Evolutionary conservation across 2,797 vertebrate genomes (phyloP), one percentile per base, ranked within the genome.

Genomic region (Takifugu ocellatus): DNA sequence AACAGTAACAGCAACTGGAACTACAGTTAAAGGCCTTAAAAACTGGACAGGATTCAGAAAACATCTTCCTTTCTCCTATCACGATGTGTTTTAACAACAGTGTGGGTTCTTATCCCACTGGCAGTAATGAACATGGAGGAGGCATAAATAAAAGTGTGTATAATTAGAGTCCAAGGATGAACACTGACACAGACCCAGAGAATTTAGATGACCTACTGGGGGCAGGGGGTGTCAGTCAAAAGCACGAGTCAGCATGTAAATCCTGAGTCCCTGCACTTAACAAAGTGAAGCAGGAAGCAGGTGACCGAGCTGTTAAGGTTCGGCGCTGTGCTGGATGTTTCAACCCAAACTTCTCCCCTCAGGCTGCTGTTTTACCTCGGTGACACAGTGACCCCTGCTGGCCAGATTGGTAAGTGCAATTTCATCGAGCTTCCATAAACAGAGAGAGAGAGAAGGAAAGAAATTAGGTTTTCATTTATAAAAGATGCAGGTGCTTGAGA

Each of bases 371-470:
- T 43, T 8, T 60, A 42, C 58, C 52, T 59, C 59, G 78, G 64
- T 79, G 7, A 14, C 62, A 79, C 10, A 89, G 73, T 77, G 85
- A 74, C 88, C 83, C 62, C 87, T 84, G 64, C 56, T 87, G 90
- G 45, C 9, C 24, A 58, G 12, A 1, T 9, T 3, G 49, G 42
- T 52, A 73, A 70, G 27, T 56, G 39, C 59, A 61, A 39, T 4
- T 5, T 4, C 27, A 7, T 29, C 27, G 4, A 29, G 4, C 27
- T 5, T 7, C 27, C 21, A 10, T 10, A 33, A 33, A 33, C 4
- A 7, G 7, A 33, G 31, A 10, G 10, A 33, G 10, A 10, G 3
- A 10, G 31, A 33, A 10, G 2, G 27, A 29, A 14, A 39, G 2
- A 39, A 39, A 10, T 14, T 10, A 39, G 36, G 36, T 39, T 39